phyloP scores from a whole-genome alignment of 1,140 invertebrate genomes.

The Patella vulgata region DNA sequence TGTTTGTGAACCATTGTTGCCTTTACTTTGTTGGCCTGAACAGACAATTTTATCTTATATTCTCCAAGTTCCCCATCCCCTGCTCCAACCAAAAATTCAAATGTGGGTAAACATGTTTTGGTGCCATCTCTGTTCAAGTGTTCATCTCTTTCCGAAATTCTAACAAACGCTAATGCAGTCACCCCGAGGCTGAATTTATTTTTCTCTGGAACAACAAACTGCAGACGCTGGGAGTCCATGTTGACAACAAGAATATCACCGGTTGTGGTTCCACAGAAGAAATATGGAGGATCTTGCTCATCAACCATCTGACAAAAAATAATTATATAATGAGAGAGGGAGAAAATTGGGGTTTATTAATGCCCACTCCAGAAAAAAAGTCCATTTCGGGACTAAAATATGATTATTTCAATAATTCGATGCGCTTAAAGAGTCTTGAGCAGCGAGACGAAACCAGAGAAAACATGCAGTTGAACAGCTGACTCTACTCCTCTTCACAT shows the following conservation, averaged over 20 bases:
- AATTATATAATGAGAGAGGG: too few relatives aligned
- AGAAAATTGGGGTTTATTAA: too few relatives aligned
- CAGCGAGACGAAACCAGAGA: too few relatives aligned
- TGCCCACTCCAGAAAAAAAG: too few relatives aligned
- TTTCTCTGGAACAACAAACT: constrained; percentile 59
- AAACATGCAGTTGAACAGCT: too few relatives aligned
- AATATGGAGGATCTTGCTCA: constrained; percentile 68
- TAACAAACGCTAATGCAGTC: constrained; percentile 73
- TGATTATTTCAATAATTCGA: too few relatives aligned
- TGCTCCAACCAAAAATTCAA: constrained; percentile 78
- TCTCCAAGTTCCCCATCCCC: constrained; percentile 79
- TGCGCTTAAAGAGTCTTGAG: too few relatives aligned
- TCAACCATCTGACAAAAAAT: constrained; percentile 42
- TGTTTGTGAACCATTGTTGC: constrained; percentile 25
- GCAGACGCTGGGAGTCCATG: constrained; percentile 53
- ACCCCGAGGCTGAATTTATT: constrained; percentile 71
- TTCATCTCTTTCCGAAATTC: constrained; percentile 35
- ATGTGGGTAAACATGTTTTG: constrained; percentile 1
- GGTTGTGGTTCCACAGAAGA: constrained; percentile 86
- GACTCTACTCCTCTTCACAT: too few relatives aligned
- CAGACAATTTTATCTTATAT: constrained; percentile 36
- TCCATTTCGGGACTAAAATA: too few relatives aligned
- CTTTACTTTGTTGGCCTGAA: constrained; percentile 31
- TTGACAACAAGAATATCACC: constrained; percentile 74
- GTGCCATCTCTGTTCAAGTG: constrained; percentile 9